These are phyloP conservation scores for Cephonodes hylas DNA, from an alignment of 2,888 invertebrate species.

Conservation along the genomic window DNA sequence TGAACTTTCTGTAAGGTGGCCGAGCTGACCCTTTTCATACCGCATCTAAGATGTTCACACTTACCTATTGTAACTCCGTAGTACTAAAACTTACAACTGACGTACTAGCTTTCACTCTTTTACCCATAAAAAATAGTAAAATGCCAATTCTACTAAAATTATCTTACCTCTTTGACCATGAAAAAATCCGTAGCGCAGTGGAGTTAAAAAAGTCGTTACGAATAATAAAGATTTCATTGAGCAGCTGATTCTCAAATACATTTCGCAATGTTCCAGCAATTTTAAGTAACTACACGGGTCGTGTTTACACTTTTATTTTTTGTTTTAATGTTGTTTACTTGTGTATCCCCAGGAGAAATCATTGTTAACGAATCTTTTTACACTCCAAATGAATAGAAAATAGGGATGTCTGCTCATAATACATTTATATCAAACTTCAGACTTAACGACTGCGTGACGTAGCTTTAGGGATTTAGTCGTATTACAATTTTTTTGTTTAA, in stretches of 20 bases:
- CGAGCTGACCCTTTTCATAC: no score
- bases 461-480: not conserved
- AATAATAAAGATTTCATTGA: not conserved
- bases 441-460: constrained; percentile 9
- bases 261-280: not conserved
- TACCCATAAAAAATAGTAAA: not conserved
- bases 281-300: not conserved
- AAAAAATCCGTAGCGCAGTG: not conserved
- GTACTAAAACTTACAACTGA: no score
- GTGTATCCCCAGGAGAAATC: constrained; percentile 32
- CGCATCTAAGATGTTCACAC: no score
- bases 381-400: constrained; percentile 28
- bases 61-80: no score
- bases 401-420: constrained; percentile 13
- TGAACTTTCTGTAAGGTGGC: no score
- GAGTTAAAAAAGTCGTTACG: not conserved
- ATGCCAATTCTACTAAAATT: not conserved
- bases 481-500: not conserved
- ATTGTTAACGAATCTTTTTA: constrained; percentile 27
- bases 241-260: not conserved
- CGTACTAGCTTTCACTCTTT: not conserved
- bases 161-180: no score
- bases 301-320: constrained; percentile 20
- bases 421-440: constrained; percentile 16
- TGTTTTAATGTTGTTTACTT: constrained; percentile 15